Evolutionary conservation across 2,113 vertebrate genomes (phyloP).

Genomic region (Passer domesticus): DNA sequence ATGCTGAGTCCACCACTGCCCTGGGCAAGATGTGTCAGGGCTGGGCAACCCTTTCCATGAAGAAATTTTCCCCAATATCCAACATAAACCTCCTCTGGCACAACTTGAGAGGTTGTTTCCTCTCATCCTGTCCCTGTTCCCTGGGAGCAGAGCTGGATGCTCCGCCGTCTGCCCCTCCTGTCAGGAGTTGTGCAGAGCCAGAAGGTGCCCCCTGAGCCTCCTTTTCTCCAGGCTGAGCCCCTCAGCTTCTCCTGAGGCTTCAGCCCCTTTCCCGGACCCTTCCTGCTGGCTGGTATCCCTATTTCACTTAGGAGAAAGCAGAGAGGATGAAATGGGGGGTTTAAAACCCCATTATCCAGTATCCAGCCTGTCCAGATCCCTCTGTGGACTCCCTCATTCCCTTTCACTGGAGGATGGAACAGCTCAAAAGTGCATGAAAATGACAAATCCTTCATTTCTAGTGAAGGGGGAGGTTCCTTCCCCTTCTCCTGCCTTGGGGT

Average conservation of each 20-base stretch:
- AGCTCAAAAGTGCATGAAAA: not conserved
- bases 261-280: not conserved
- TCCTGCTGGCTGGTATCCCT: no score
- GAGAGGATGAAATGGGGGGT: no score
- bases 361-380: not conserved
- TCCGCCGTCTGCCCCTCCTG: rapidly evolving
- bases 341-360: not conserved
- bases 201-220: not conserved
- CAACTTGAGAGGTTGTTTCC: rapidly evolving
- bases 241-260: not conserved
- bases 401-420: not conserved
- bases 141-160: not conserved
- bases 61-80: not conserved
- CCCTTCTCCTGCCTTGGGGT: not conserved
- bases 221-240: not conserved
- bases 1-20: not conserved
- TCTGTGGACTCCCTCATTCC: not conserved
- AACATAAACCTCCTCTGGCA: not conserved
- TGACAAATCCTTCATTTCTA: not conserved
- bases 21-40: not conserved
- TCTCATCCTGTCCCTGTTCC: not conserved
- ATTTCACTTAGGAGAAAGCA: no score
- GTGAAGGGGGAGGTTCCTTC: not conserved
- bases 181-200: not conserved
- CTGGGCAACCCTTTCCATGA: not conserved